phyloP scores from a whole-genome alignment of 2,113 vertebrate genomes.

The Alethe diademata region DNA sequence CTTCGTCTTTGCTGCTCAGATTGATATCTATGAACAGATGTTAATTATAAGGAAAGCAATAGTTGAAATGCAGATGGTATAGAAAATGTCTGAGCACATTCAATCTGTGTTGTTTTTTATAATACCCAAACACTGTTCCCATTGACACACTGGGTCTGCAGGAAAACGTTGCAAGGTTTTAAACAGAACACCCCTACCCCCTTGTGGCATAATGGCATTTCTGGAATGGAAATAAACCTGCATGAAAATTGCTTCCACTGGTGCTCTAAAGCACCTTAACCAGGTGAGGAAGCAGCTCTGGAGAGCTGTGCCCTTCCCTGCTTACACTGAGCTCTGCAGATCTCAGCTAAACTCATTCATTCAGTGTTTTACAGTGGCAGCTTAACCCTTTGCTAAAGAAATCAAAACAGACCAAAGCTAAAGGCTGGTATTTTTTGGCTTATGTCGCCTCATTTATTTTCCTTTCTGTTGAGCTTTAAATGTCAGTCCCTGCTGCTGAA shows the following conservation, averaged over 20 bases:
- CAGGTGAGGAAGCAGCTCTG: not conserved
- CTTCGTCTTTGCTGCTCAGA: slow-evolving; percentile 24
- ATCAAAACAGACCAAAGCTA: not conserved
- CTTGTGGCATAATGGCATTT: slow-evolving; percentile 73
- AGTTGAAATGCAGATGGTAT: slow-evolving; percentile 53
- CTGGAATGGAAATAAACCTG: slow-evolving; percentile 41
- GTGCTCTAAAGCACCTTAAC: slow-evolving; percentile 11
- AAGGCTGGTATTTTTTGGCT: not conserved
- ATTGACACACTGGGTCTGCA: not conserved
- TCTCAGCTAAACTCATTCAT: not conserved
- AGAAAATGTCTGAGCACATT: slow-evolving; percentile 52
- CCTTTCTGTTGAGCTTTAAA: not conserved
- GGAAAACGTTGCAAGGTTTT: slow-evolving; percentile 3
- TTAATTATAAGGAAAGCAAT: slow-evolving; percentile 67
- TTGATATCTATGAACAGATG: slow-evolving; percentile 66
- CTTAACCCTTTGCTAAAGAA: not conserved
- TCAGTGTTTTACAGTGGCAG: not conserved
- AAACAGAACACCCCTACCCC: slow-evolving; percentile 76
- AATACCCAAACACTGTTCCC: not conserved
- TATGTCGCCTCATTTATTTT: not conserved
- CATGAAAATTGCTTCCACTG: not conserved
- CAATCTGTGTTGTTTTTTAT: slow-evolving; percentile 28
- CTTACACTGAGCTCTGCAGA: not conserved
- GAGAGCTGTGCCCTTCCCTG: not conserved
- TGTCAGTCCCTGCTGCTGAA: not conserved